Base-by-base conservation (phyloP, 2,888 invertebrate species). In the Lycia hirtaria region DNA sequence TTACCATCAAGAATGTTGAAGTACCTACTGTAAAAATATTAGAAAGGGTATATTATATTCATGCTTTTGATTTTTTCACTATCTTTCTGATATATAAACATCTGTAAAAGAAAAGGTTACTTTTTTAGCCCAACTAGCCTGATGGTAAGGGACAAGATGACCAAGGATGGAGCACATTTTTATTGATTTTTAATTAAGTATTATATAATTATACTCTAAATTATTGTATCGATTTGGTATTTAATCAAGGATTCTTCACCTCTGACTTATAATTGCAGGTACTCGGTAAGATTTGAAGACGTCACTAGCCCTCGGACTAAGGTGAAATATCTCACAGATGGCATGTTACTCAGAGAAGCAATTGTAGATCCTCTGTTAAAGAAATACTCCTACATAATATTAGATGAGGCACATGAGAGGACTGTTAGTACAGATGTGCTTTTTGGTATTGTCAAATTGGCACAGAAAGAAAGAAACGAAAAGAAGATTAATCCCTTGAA, bases 351-450 rank as follows among this genome's bases (percentile, higher is more conserved):
- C 3, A 93, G 98, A 52, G 98, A 99, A 88, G 97, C 98, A 0
- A 96, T 98, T 76, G 88, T 92, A 41, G 97, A 97, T 83, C 94
- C 95, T 6, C 81, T 95, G 32, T 81, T 98, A 2, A 93, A 93
- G 59, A 94, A 95, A 64, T 99, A 99, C 80, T 94, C 95, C 20
- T 93, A 97, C 10, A 93, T 98, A 15, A 95, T 99, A 73, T 86
- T 99, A 65, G 99, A 99, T 83, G 99, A 99, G 85, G 98, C 98
- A 26, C 99, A 99, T 82, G 99, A 99, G 83, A 93, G 99, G 37
- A 98, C 98, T 1, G 95, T 99, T 0, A 97, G 97, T 73, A 98
- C 98, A 2, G 99, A 99, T 91, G 95, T 99, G 0, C 90, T 99
- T 0, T 97, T 99, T 88, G 98, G 98, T 0, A 96, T 99, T 72